A percentile compares a stretch with the other conserved stretches of the same genome.
phyloP scores from a whole-genome alignment of 2,113 vertebrate species.

The Phylloscopus trochilus region DNA sequence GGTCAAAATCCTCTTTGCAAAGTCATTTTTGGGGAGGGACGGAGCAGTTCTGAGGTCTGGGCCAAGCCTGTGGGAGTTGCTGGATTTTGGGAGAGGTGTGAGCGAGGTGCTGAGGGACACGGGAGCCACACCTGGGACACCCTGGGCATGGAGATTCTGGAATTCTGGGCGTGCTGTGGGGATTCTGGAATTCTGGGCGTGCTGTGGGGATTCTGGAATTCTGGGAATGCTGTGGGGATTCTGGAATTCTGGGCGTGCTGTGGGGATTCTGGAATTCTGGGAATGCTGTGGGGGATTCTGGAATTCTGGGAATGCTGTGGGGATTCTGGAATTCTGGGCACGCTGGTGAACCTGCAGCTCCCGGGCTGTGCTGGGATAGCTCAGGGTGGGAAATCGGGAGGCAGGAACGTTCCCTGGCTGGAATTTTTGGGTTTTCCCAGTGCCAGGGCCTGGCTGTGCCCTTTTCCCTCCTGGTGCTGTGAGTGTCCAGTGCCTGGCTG shows the following conservation, averaged over 20 bases:
- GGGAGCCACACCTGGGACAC: neutral
- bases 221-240: fast-evolving
- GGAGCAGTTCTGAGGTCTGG: neutral
- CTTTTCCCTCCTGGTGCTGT: fast-evolving
- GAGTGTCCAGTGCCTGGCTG: fast-evolving
- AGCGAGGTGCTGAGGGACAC: fast-evolving
- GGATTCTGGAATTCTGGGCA: neutral
- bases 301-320: neutral
- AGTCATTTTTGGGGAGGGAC: neutral
- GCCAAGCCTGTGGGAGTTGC: neutral
- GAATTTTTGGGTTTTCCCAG: too few relatives aligned
- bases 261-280: neutral
- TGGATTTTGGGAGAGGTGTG: fast-evolving
- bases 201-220: too few relatives aligned
- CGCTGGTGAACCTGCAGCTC: fast-evolving
- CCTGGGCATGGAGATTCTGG: too few relatives aligned
- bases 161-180: too few relatives aligned
- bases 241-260: too few relatives aligned
- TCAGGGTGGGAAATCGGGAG: fast-evolving
- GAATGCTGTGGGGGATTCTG: too few relatives aligned
- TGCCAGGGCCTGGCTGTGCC: fast-evolving
- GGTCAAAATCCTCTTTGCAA: neutral
- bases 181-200: too few relatives aligned
- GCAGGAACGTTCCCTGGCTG: neutral
- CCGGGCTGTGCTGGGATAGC: fast-evolving